These are phyloP conservation scores for Tretioscincus oriximinensis DNA, from an alignment of 2,113 vertebrate genomes.

Conservation along the genomic window DNA sequence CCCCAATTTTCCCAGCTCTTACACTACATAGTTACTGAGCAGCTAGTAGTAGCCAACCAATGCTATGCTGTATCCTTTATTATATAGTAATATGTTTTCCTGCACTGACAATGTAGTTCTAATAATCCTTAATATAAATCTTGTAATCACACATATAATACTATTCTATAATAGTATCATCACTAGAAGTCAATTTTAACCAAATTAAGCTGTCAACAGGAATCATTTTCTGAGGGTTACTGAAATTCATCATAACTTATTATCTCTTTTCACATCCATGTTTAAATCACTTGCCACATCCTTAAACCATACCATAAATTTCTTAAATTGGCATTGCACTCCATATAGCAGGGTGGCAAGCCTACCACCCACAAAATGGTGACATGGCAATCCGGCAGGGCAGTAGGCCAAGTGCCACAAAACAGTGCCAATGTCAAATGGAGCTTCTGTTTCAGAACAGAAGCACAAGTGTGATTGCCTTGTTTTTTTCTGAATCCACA, in stretches of 20 bases:
- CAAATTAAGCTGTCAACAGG: slow-evolving; percentile 33
- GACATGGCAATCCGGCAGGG: no score
- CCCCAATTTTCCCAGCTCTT: no score
- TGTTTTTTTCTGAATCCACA: no score
- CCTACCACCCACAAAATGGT: no score
- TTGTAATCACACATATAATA: neutral
- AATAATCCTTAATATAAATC: neutral
- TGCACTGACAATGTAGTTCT: neutral
- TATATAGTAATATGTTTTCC: neutral
- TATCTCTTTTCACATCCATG: neutral
- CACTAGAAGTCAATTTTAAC: slow-evolving; percentile 15
- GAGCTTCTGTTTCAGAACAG: no score
- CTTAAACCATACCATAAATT: neutral
- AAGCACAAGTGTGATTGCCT: no score
- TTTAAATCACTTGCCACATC: neutral
- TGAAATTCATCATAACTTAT: slow-evolving; percentile 3
- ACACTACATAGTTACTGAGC: no score
- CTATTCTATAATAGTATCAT: neutral
- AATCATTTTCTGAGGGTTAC: slow-evolving; percentile 24
- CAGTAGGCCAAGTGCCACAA: no score
- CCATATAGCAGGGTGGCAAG: no score
- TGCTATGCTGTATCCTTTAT: neutral
- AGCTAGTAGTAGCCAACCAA: neutral
- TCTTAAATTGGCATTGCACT: neutral
- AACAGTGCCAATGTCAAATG: no score